Evolutionary conservation across 2,888 invertebrate genomes (phyloP).

Genomic region (Mesochorus sp.): DNA sequence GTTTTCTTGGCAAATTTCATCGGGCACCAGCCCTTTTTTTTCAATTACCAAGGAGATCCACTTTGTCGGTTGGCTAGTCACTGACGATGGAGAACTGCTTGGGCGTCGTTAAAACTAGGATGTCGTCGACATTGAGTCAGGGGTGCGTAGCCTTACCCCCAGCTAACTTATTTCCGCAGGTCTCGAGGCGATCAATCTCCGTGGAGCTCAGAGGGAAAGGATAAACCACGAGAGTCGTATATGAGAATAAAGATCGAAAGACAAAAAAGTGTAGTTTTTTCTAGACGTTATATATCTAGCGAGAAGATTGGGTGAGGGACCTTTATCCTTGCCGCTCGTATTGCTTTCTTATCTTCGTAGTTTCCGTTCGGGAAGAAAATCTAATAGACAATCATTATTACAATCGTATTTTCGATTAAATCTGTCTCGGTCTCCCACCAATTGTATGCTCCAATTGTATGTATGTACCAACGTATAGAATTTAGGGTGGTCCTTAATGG

Average conservation of each 20-base stretch:
- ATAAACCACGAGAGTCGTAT: background rate
- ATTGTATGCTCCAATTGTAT: no score
- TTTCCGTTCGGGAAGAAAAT: no score
- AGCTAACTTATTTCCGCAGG: slow-evolving; percentile 60
- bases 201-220: background rate
- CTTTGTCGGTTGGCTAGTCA: slow-evolving; percentile 45
- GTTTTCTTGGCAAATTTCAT: slow-evolving; percentile 36
- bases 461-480: no score
- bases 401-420: no score
- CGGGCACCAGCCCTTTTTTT: slow-evolving; percentile 46
- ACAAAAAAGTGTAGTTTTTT: background rate
- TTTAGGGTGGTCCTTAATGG: no score
- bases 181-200: slow-evolving; percentile 62
- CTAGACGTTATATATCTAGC: background rate
- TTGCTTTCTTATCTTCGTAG: no score
- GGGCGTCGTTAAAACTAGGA: slow-evolving; percentile 32
- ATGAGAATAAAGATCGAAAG: slow-evolving; percentile 13
- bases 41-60: slow-evolving; percentile 54
- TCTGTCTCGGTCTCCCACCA: no score
- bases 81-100: slow-evolving; percentile 6
- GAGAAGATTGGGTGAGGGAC: background rate
- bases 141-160: slow-evolving; percentile 30
- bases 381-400: no score
- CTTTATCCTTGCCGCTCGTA: no score
- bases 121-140: slow-evolving; percentile 12